Conservation (phyloP, 2,113 vertebrate species). For the Megaceryle torquata region DNA sequence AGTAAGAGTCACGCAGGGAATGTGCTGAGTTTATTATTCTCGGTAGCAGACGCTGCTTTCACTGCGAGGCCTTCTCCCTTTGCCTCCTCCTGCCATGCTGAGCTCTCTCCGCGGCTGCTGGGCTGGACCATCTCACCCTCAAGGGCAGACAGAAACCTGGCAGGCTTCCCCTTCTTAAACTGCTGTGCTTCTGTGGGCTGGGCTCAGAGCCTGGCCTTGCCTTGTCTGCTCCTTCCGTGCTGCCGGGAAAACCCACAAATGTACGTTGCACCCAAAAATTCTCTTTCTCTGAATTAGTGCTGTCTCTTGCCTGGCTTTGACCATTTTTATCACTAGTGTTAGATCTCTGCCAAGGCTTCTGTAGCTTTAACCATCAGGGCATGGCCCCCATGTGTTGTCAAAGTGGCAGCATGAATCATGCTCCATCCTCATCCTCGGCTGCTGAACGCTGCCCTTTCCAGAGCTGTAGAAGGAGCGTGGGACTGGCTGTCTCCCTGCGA, state of each 20-base stretch:
- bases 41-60: background rate
- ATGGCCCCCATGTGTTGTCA: accelerated
- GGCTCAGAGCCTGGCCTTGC: background rate
- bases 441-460: background rate
- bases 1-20: background rate
- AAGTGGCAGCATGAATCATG: background rate
- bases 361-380: background rate
- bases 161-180: background rate
- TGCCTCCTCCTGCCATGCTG: background rate
- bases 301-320: background rate
- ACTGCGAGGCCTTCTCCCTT: background rate
- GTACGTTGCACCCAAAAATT: background rate
- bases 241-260: background rate
- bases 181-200: background rate
- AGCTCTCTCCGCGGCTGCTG: background rate
- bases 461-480: background rate
- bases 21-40: background rate
- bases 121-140: background rate
- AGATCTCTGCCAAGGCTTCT: background rate
- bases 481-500: background rate
- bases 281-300: background rate
- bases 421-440: background rate
- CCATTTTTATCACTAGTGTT: background rate
- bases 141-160: background rate
- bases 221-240: background rate